These are phyloP conservation scores for Apantesis nais DNA, from an alignment of 2,888 invertebrate species.

Conservation along the genomic window DNA sequence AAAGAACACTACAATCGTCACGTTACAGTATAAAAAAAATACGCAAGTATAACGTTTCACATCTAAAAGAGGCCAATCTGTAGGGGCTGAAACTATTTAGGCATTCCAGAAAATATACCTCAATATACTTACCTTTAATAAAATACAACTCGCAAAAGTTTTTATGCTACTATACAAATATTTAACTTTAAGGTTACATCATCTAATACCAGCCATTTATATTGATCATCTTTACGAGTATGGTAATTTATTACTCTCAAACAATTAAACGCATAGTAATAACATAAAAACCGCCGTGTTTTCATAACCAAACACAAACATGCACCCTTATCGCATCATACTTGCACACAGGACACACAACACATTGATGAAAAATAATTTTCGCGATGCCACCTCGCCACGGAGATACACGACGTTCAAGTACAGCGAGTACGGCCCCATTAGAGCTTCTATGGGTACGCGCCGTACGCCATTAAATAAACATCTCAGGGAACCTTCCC, in stretches of 20 bases:
- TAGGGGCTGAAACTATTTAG: background rate
- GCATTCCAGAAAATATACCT: background rate
- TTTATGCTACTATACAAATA: background rate
- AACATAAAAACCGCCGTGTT: conserved; percentile 8
- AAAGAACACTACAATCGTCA: no score
- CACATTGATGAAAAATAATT: conserved; percentile 59
- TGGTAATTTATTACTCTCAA: background rate
- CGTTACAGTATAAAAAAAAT: no score
- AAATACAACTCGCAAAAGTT: background rate
- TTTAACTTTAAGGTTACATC: background rate
- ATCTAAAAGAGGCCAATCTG: background rate
- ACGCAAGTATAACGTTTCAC: background rate
- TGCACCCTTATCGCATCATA: conserved; percentile 47
- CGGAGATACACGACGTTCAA: conserved; percentile 38
- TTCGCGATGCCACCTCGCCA: conserved; percentile 40
- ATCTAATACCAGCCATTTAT: background rate
- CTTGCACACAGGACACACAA: conserved; percentile 50
- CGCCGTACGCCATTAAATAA: conserved; percentile 80
- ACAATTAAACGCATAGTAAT: background rate
- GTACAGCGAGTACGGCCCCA: conserved; percentile 63
- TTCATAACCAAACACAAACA: conserved; percentile 34
- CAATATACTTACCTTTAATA: no score
- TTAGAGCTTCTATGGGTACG: conserved; percentile 66
- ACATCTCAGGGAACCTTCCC: conserved; percentile 78
- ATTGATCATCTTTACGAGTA: background rate